Conservation (phyloP, 2,113 vertebrate genomes). For the Tretioscincus oriximinensis region DNA sequence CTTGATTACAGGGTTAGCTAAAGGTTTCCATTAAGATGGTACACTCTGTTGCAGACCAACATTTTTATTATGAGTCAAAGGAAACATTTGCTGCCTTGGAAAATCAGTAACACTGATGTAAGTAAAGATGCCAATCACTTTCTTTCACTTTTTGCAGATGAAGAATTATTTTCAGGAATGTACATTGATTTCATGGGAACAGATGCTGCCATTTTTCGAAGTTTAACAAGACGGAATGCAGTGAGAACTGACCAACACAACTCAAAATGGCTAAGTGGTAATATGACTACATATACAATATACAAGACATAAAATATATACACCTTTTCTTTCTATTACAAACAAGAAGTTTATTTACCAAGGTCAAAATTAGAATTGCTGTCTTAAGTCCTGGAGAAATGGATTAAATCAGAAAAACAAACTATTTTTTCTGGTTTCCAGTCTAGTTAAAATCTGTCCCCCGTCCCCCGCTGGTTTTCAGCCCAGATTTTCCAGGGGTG, state of each 20-base stretch:
- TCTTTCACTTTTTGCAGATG: constrained; percentile 76
- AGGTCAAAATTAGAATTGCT: too few relatives aligned
- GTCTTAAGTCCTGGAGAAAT: too few relatives aligned
- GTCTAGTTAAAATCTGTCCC: too few relatives aligned
- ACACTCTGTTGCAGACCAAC: background rate
- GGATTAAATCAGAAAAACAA: too few relatives aligned
- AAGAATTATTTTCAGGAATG: constrained; percentile 97
- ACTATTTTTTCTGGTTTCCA: too few relatives aligned
- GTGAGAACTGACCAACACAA: constrained; percentile 97
- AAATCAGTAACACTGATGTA: background rate
- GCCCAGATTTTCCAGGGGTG: too few relatives aligned
- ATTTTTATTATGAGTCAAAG: constrained; percentile 24
- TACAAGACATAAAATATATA: background rate
- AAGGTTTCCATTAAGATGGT: constrained; percentile 23
- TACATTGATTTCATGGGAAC: constrained; percentile 99
- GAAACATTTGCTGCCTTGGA: background rate
- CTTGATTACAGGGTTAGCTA: constrained; percentile 31
- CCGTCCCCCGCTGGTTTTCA: too few relatives aligned
- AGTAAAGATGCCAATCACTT: background rate
- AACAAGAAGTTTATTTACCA: too few relatives aligned
- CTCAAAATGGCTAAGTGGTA: constrained; percentile 98
- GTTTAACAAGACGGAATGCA: constrained; percentile 89
- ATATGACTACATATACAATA: constrained; percentile 39
- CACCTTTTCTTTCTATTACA: background rate
- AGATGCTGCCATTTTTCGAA: constrained; percentile 95